Base-by-base conservation (phyloP, 2,113 vertebrate species). In the Gymnarchus niloticus region DNA sequence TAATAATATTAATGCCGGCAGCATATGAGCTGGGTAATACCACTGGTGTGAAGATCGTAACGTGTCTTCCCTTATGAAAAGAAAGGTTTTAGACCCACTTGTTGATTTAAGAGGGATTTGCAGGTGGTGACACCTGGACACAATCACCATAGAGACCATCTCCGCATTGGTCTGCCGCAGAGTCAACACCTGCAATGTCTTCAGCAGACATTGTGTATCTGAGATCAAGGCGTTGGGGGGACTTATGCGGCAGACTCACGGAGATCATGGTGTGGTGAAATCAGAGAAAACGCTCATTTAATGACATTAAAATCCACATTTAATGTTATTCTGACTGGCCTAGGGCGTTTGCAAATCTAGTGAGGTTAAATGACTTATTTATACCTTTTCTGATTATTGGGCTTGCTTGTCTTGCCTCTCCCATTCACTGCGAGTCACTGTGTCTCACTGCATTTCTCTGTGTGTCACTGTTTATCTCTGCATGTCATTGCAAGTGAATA, bases 41-140 rank as follows among this genome's bases (percentile, higher is more conserved):
- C 14, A 37, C 65, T n/a, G 76, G 76, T 46, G 76, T 2, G 8
- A 78, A 78, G 76, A 48, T 41, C 44, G 46, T 48, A 48, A 23
- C 23, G 44, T 78, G 21, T n/a, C 46, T 78, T 78, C 19, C 65
- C 44, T 1, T n/a, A 19, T 78, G 76, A 78, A 78, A n/a, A 6
- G 44, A 2, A 78, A 78, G 76, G 76, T 48, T 78, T 78, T 48
- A 1, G 46, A 78, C 21, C 23, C 23, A 78, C 44, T 37, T 78
- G 41, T n/a, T 78, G 44, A 48, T 48, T 78, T 78, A 78, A 78
- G 17, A n/a, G 73, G 73, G 73, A 77, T 77, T 77, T 44, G 21
- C 33, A 77, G 73, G 17, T 48, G 21, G 19, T n/a, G 44, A 48
- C 76, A 78, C 41, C 41, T 44, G 76, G 76, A 46, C 41, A 78